Conservation (phyloP, 2,888 invertebrate species). For the Teinopalpus imperialis region DNA sequence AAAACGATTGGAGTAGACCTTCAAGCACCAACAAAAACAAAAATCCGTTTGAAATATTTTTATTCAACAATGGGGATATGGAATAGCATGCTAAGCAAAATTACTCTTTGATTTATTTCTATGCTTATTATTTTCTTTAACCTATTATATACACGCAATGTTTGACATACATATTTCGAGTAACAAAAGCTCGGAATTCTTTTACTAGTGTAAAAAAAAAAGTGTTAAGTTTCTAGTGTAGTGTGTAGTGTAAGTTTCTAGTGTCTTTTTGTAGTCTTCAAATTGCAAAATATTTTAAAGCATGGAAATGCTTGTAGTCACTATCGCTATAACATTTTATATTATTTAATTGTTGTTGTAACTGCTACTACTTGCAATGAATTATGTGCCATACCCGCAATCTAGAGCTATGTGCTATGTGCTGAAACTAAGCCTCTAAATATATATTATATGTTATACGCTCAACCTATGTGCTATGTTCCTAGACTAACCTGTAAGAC, state of each 20-base stretch:
- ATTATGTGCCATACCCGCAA: too few relatives aligned
- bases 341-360: too few relatives aligned
- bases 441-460: too few relatives aligned
- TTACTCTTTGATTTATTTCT: constrained; percentile 27
- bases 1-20: constrained; percentile 24
- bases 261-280: background rate
- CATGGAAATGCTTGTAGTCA: background rate
- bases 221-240: too few relatives aligned
- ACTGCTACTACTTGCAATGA: too few relatives aligned
- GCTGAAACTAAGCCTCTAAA: too few relatives aligned
- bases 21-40: constrained; percentile 22
- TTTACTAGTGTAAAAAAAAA: too few relatives aligned
- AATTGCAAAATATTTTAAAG: constrained; percentile 10
- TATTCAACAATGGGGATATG: constrained; percentile 5
- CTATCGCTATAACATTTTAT: too few relatives aligned
- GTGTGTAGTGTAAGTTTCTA: too few relatives aligned
- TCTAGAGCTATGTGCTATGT: too few relatives aligned
- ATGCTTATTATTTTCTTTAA: constrained; percentile 19
- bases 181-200: constrained; percentile 2
- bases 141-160: constrained; percentile 27
- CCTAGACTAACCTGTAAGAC: too few relatives aligned
- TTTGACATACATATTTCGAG: constrained; percentile 14
- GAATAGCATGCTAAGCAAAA: constrained; percentile 29
- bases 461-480: too few relatives aligned
- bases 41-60: constrained; percentile 26